These are phyloP conservation scores for Macquaria australasica DNA, from an alignment of 2,113 vertebrate species.

Conservation along the genomic window DNA sequence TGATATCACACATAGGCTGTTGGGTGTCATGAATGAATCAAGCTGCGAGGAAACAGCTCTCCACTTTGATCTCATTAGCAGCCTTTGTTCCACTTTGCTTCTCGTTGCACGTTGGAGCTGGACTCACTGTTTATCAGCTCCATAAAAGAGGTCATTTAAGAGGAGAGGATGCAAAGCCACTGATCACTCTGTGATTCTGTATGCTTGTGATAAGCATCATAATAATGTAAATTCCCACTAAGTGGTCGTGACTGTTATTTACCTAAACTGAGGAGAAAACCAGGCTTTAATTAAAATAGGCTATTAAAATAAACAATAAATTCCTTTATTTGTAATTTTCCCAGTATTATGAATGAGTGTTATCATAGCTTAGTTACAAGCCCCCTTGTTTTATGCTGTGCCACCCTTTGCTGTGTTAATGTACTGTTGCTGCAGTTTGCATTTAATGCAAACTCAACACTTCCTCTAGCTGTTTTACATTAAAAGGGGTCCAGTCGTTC, in stretches of 20 bases:
- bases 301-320: not conserved
- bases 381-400: too few relatives aligned
- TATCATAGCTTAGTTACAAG: not conserved
- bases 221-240: not conserved
- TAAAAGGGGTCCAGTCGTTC: not conserved
- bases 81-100: slow-evolving; percentile 53
- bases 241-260: slow-evolving; percentile 3
- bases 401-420: too few relatives aligned
- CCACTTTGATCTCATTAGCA: slow-evolving; percentile 73
- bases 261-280: not conserved
- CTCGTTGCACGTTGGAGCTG: slow-evolving; percentile 32
- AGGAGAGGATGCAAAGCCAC: slow-evolving; percentile 23
- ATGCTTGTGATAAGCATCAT: slow-evolving; percentile 18
- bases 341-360: not conserved
- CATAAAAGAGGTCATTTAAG: slow-evolving; percentile 36
- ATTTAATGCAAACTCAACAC: not conserved
- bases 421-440: not conserved
- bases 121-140: slow-evolving; percentile 50
- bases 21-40: slow-evolving; percentile 51
- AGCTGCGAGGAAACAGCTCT: slow-evolving; percentile 66
- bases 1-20: slow-evolving; percentile 73
- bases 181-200: slow-evolving; percentile 8
- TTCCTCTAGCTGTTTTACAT: not conserved
- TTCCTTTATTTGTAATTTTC: not conserved
- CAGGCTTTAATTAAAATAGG: slow-evolving; percentile 7